Evolutionary conservation across 37 sponge, comb jelly and placozoan genomes (phyloP), one percentile per base, ranked within the genome.

Genomic region (Hexactinellida sp.): DNA sequence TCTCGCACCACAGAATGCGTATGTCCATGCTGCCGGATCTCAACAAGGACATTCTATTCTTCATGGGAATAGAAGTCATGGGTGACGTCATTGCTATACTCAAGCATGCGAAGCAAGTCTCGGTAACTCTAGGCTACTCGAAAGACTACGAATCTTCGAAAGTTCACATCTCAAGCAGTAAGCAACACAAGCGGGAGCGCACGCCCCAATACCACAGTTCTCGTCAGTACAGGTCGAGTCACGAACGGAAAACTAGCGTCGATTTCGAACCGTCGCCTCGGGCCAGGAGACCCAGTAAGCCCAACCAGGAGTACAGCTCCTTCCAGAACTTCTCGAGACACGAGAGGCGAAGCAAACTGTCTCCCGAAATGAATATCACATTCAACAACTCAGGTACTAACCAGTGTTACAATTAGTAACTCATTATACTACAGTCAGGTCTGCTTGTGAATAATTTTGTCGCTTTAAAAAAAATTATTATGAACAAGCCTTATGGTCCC

Each of bases 41-140:
- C 19, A 63, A 63, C 13, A 63, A 97, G 95, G 92, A 90, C n/a
- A 89, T 95, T 34, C 90, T 98, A n/a, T 54, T 30, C 19, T 96
- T 95, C 25, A 91, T 98, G 91, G 96, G 96, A 1, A 95, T 98
- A 37, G 91, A 54, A 38, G 90, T 89, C 41, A 92, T 95, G 88
- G 99, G 99, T 21, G 99, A 98, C 82, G 85, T 96, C 36, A 92
- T 98, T 13, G 87, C 92, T 36, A 95, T 98, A 36, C 83, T 98
- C 83, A 93, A 93, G 83, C 96, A 98, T 85, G 90, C 99, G 24
- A 95, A 92, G 84, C 87, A 88, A 37, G 88, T 98, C 3, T 63
- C 76, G 13, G 76, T 63, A 7, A 63, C 1, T 63, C 13, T 63
- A 63, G 76, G 76, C 3, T 63, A 63, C 13, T 63, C 76, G 28